Percentiles rank a stretch among this genome's conserved stretches.
These are phyloP conservation scores for Saccopteryx bilineata DNA, from an alignment of 2,113 vertebrate species.

Conservation along the genomic window DNA sequence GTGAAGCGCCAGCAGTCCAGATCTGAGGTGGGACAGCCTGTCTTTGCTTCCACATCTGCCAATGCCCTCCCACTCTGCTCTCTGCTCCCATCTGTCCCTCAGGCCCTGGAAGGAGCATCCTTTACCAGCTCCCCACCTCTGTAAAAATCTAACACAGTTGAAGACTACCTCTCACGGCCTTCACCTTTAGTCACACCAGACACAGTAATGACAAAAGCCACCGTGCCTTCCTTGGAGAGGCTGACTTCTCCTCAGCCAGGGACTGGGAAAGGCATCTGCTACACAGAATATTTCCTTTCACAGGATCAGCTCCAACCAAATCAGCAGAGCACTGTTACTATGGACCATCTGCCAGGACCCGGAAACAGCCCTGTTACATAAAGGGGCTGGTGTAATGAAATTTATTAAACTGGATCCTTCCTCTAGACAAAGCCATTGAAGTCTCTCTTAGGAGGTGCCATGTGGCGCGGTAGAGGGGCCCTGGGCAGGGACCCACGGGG, in stretches of 20 bases:
- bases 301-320: conserved; percentile 80
- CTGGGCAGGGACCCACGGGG: background rate
- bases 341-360: conserved; percentile 82
- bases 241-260: background rate
- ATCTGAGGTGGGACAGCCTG: background rate
- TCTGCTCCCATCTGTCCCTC: conserved; percentile 24
- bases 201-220: background rate
- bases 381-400: conserved; percentile 73
- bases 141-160: background rate
- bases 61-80: conserved; percentile 1
- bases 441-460: conserved; percentile 4
- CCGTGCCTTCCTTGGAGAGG: background rate
- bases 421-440: conserved; percentile 48
- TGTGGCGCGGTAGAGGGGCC: background rate
- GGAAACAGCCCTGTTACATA: conserved; percentile 82
- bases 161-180: background rate
- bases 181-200: background rate
- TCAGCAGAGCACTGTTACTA: conserved; percentile 80
- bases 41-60: background rate
- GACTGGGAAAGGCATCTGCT: conserved; percentile 74
- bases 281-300: conserved; percentile 61
- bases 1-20: background rate
- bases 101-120: background rate
- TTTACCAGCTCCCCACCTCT: background rate
- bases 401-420: conserved; percentile 72